Base-by-base conservation (phyloP, 2,888 invertebrate species). In the Volucella inanis region DNA sequence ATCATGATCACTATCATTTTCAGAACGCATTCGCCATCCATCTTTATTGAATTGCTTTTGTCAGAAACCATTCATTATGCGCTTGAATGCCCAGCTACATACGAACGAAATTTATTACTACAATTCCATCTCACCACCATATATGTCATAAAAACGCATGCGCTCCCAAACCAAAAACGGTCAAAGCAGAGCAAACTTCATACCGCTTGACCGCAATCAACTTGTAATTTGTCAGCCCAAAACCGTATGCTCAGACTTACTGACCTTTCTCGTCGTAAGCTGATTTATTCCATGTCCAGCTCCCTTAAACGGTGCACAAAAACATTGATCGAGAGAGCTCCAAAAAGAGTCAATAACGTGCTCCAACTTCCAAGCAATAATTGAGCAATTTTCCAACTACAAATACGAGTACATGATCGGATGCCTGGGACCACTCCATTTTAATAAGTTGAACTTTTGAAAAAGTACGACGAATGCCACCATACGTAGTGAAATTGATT, bases 171-270 rank as follows among this genome's bases (percentile, higher is more conserved):
- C 55, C 31, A 3, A 41, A 50, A 68, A 64, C 39, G 55, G 64
- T 74, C 54, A 64, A n/a, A 14, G 10, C 61, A 68, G 49, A 61
- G 65, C 45, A 50, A 65, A 62, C 71, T 31, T 45, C 64, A 71
- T 72, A 39, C 31, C 18, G 50, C 62, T 76, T 67, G 76, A 70
- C 65, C 70, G 70, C 77, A 71, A 67, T 80, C 70, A 50, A 49
- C 75, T 50, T 61, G 65, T 76, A 84, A 84, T 84, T 84, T 84
- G 84, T 84, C 84, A 84, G 65, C 80, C 75, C n/a, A 47, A 41
- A 78, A 47, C 15, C 22, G 50, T 64, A 45, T 45, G 39, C 45
- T 22, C 12, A 47, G 57, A 41, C 12, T 54, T 55, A 57, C 14
- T 38, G 47, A 47, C 10, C 67, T 77, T 54, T 65, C 77, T 77